Percentiles rank a stretch among this genome's conserved stretches.
phyloP scores from a whole-genome alignment of 1,140 invertebrate species.

The Brachionus koreanus region DNA sequence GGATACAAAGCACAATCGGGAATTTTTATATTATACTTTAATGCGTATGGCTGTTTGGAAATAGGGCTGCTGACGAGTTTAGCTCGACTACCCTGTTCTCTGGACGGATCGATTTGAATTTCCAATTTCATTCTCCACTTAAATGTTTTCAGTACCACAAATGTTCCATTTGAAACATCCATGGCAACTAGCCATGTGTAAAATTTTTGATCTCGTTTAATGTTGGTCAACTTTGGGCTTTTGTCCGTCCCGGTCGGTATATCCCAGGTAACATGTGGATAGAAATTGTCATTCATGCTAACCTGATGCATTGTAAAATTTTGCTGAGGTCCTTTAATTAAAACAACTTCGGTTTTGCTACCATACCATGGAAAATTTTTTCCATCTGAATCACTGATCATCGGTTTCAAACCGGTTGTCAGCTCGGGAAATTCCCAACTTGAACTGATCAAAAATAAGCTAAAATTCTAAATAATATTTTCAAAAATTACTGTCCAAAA shows the following conservation, averaged over 20 bases:
- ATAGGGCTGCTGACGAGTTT: conserved; percentile 50
- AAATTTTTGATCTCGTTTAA: conserved; percentile 56
- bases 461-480: neutral
- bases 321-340: conserved; percentile 54
- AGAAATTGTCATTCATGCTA: conserved; percentile 59
- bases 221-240: conserved; percentile 54
- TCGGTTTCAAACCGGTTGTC: conserved; percentile 53
- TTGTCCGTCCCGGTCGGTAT: conserved; percentile 53
- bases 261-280: conserved; percentile 59
- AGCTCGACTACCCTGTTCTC: conserved; percentile 51
- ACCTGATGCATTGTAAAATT: conserved; percentile 53
- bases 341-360: conserved; percentile 54
- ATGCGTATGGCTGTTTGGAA: conserved; percentile 51
- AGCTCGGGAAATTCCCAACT: conserved; percentile 59
- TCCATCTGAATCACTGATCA: conserved; percentile 59
- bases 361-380: conserved; percentile 59
- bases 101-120: conserved; percentile 54
- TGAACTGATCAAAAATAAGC: conserved; percentile 49
- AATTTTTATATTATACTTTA: conserved; percentile 53
- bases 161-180: conserved; percentile 53
- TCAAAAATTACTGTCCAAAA: conserved; percentile 4
- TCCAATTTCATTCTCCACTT: conserved; percentile 55
- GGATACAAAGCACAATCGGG: conserved; percentile 55
- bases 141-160: conserved; percentile 55
- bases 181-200: conserved; percentile 57